Conservation (phyloP, 2,113 vertebrate species). For the Recurvirostra avosetta region DNA sequence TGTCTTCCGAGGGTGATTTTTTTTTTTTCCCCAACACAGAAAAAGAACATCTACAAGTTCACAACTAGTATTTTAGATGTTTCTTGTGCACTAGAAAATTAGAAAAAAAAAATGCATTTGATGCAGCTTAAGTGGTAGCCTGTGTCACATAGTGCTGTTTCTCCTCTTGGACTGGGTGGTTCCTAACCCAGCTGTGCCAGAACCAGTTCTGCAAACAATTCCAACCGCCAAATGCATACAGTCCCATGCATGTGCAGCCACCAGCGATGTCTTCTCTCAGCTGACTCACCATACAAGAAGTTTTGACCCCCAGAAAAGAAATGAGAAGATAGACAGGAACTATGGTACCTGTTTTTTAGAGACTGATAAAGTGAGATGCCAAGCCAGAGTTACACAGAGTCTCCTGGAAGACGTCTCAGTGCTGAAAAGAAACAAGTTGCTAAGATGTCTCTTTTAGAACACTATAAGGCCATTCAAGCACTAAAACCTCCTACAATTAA, state of each 20-base stretch:
- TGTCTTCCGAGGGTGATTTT: not conserved
- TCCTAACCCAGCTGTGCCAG: not conserved
- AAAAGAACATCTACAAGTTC: not conserved
- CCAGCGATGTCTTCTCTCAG: not conserved
- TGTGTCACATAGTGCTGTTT: not conserved
- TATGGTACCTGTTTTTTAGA: not conserved
- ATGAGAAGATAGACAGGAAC: not conserved
- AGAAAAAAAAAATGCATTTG: not conserved
- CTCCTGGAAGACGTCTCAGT: not conserved
- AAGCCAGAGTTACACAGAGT: not conserved
- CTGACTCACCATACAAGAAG: not conserved
- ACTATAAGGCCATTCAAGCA: not conserved
- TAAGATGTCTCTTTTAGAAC: not conserved
- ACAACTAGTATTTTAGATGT: not conserved
- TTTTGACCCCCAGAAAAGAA: not conserved
- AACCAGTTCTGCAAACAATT: not conserved
- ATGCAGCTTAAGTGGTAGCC: not conserved
- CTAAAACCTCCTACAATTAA: not conserved
- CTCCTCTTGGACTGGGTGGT: not conserved
- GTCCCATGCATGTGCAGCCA: fast-evolving
- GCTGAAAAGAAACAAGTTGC: not conserved
- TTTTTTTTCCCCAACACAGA: not conserved
- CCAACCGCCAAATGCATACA: not conserved
- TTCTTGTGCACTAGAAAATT: not conserved
- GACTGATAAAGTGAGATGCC: not conserved